These are phyloP conservation scores for Anolis sagrei DNA, from an alignment of 2,113 vertebrate species.

Conservation along the genomic window DNA sequence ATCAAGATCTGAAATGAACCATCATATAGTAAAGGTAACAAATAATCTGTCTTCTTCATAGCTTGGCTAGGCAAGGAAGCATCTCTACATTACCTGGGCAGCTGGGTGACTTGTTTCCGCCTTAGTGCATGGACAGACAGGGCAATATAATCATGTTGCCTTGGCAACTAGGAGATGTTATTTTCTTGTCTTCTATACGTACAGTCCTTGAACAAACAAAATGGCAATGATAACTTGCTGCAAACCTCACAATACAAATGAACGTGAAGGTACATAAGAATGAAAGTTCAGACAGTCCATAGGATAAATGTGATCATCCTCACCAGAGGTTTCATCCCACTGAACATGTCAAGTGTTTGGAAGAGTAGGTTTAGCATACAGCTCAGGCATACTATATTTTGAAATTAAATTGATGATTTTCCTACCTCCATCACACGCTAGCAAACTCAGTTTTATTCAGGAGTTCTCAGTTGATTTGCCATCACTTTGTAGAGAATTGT, in stretches of 20 bases:
- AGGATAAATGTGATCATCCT: not conserved
- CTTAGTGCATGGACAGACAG: not conserved
- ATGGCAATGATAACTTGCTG: not conserved
- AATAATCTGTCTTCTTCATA: not conserved
- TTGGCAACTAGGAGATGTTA: not conserved
- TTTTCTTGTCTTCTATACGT: not conserved
- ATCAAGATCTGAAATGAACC: not conserved
- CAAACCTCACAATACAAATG: not conserved
- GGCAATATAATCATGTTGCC: not conserved
- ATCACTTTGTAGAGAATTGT: too few relatives aligned
- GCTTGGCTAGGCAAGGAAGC: not conserved
- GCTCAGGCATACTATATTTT: too few relatives aligned
- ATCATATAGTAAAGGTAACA: not conserved
- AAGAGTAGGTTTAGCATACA: too few relatives aligned
- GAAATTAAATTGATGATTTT: too few relatives aligned
- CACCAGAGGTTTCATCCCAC: not conserved
- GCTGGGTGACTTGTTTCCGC: not conserved
- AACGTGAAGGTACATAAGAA: not conserved
- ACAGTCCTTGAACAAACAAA: not conserved
- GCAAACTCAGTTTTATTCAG: too few relatives aligned
- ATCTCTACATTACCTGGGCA: conserved; percentile 7
- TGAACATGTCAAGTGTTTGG: too few relatives aligned
- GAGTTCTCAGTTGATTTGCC: too few relatives aligned
- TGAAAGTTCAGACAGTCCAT: not conserved
- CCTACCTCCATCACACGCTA: too few relatives aligned